Base-by-base conservation (phyloP, 1,140 invertebrate genomes). In the Luehdorfia chinensis region DNA sequence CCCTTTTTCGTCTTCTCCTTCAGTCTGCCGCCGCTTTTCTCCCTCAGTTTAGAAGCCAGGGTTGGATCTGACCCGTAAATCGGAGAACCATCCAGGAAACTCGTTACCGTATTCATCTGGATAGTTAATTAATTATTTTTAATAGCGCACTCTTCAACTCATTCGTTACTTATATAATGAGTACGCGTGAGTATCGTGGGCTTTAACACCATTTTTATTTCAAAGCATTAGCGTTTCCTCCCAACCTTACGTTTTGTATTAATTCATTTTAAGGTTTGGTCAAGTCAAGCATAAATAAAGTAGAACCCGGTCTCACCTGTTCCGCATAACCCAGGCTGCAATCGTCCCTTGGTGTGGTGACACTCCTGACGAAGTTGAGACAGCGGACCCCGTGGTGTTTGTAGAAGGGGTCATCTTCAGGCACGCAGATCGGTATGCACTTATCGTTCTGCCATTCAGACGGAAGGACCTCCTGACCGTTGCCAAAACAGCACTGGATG, bases 281-380 rank as follows among this genome's bases (percentile, higher is more conserved):
- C n/a, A n/a, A n/a, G n/a, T n/a, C n/a, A n/a, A n/a, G n/a, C n/a
- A n/a, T n/a, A n/a, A n/a, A n/a, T n/a, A n/a, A n/a, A n/a, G n/a
- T n/a, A n/a, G n/a, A n/a, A n/a, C n/a, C n/a, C n/a, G 18, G 13
- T 16, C 4, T 31, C 2, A 94, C 92, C 80, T 95, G 94, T 73
- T 95, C 93, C 6, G 91, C 77, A n/a, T 92, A 91, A 11, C 93
- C 93, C 47, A 95, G 90, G 27, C 87, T 91, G 53, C 94, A 95
- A 47, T 94, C 92, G 0, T 90, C 87, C 51, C 90, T 84, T 0
- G 93, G 87, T 0, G 91, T 90, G 0, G 92, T 91, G 3, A 87
- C 63, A 39, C 77, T 84, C 25, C 86, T 66, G 28, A 92, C 90
- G 56, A 91, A 91, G 57, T 92, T 91, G 30, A 91, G 83, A 53